Conservation (phyloP, 2,113 vertebrate species). For the Neogobius melanostomus region DNA sequence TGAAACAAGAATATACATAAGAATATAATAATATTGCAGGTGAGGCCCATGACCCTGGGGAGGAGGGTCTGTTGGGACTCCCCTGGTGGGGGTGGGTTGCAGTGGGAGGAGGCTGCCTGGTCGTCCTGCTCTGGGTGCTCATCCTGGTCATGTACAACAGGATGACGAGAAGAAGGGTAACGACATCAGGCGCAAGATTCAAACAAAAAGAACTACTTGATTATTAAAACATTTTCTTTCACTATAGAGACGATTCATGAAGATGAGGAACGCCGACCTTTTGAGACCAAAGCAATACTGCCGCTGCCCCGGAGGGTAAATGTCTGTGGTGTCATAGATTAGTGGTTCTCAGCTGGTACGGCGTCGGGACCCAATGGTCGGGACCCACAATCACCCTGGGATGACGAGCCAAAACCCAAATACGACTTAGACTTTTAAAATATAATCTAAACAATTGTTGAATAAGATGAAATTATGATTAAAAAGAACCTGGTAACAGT, state of each 20-base stretch:
- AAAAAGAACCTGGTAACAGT: too few relatives aligned
- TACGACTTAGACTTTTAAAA: too few relatives aligned
- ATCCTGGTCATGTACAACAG: slow-evolving; percentile 34
- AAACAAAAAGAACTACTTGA: background rate
- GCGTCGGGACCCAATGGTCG: too few relatives aligned
- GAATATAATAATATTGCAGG: background rate
- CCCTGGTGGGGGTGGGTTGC: slow-evolving; percentile 66
- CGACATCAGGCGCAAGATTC: background rate
- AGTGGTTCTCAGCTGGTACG: too few relatives aligned
- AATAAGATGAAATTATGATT: too few relatives aligned
- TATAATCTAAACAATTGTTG: too few relatives aligned
- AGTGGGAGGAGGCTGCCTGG: slow-evolving; percentile 27
- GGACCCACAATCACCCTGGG: too few relatives aligned
- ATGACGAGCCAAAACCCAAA: too few relatives aligned
- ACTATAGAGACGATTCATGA: slow-evolving; percentile 41
- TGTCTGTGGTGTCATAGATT: background rate
- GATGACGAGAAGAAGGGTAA: slow-evolving; percentile 64
- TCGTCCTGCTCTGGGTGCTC: slow-evolving; percentile 42
- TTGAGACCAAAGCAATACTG: slow-evolving; percentile 58
- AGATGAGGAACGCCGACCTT: slow-evolving; percentile 37
- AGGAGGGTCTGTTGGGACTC: slow-evolving; percentile 15
- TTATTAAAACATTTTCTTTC: background rate
- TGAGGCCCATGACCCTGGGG: too few relatives aligned
- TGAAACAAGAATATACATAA: too few relatives aligned
- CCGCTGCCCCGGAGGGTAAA: slow-evolving; percentile 67